These are phyloP conservation scores for Xenopus laevis DNA, from an alignment of 2,113 vertebrate species.

Conservation along the genomic window DNA sequence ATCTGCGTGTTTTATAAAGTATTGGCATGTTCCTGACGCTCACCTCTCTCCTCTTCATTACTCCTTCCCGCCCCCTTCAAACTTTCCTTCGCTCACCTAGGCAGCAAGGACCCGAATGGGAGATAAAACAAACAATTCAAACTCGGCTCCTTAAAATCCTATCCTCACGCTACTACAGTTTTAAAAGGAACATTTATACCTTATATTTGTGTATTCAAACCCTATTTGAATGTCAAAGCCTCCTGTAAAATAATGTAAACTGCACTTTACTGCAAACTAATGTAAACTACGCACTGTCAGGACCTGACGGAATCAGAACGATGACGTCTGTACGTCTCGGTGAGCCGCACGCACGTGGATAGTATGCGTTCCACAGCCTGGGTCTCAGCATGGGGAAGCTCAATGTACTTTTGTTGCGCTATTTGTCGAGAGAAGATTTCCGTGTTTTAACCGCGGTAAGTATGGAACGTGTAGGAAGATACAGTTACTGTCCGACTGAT, in stretches of 20 bases:
- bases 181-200: too few species aligned
- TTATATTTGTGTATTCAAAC: too few species aligned
- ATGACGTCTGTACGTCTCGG: background rate
- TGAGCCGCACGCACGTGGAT: slow-evolving; percentile 18
- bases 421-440: slow-evolving; percentile 87
- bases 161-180: too few species aligned
- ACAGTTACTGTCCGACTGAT: too few species aligned
- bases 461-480: background rate
- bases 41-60: too few species aligned
- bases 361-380: slow-evolving; percentile 14
- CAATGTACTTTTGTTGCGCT: slow-evolving; percentile 83
- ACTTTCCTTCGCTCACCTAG: background rate
- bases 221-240: too few species aligned
- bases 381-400: slow-evolving; percentile 80
- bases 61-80: background rate
- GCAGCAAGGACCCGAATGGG: slow-evolving; percentile 46
- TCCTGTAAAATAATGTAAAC: too few species aligned
- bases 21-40: too few species aligned
- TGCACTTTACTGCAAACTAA: too few species aligned
- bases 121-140: too few species aligned
- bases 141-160: too few species aligned
- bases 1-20: too few species aligned
- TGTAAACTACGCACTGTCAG: slow-evolving; percentile 15
- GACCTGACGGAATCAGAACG: slow-evolving; percentile 9
- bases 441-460: slow-evolving; percentile 88